Conservation (phyloP, 2,888 invertebrate genomes). For the Sinohyriopsis cumingii region DNA sequence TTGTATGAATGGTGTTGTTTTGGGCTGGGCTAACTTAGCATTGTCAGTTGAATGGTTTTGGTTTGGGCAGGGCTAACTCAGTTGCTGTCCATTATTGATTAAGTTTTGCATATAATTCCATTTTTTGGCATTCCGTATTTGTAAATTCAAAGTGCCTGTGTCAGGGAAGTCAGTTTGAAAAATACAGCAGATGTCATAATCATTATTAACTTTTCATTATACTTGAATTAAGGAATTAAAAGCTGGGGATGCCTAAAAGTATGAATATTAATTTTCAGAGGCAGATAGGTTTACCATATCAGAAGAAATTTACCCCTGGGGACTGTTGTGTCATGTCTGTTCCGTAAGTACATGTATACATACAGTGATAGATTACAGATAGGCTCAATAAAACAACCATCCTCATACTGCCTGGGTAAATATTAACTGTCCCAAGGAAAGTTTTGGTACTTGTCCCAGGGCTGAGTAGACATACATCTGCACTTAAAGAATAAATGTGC, state of each 20-base stretch:
- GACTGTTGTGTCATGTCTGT: constrained; percentile 47
- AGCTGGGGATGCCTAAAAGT: not conserved
- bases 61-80: no score
- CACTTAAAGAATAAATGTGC: no score
- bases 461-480: not conserved
- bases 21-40: no score
- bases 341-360: constrained; percentile 34
- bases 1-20: no score
- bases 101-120: not conserved
- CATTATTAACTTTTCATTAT: no score
- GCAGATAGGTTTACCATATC: constrained; percentile 51
- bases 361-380: not conserved
- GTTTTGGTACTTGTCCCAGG: not conserved
- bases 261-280: constrained; percentile 43
- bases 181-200: no score
- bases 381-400: no score
- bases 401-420: not conserved
- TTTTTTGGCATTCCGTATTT: no score
- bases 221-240: no score
- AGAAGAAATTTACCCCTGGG: constrained; percentile 50
- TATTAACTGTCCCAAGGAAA: not conserved
- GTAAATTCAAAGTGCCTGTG: constrained; percentile 1
- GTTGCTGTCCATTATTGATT: no score
- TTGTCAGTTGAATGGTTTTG: no score
- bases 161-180: no score